These are phyloP conservation scores for Pammene aurita DNA, from an alignment of 2,888 invertebrate species.

Conservation along the genomic window DNA sequence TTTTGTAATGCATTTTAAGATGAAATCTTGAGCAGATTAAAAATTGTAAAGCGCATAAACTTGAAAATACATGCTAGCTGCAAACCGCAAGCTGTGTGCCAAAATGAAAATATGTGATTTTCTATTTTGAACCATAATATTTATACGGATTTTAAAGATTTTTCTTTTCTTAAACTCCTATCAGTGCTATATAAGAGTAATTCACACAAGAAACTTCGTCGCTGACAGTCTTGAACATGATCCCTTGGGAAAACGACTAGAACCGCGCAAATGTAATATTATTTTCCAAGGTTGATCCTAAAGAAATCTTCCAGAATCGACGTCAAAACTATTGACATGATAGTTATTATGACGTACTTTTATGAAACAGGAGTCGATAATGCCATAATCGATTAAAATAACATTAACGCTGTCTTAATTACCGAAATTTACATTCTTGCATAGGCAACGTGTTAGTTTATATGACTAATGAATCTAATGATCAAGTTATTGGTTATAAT, in stretches of 20 bases:
- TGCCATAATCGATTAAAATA: conserved; percentile 26
- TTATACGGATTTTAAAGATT: too few relatives aligned
- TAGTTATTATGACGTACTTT: not conserved
- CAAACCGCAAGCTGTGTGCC: too few relatives aligned
- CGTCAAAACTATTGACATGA: not conserved
- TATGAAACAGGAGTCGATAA: not conserved
- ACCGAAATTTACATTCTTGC: conserved; percentile 17
- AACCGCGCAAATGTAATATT: conserved; percentile 18
- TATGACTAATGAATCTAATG: too few relatives aligned
- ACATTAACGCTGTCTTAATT: conserved; percentile 23
- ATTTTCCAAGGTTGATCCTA: conserved; percentile 1
- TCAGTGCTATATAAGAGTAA: too few relatives aligned
- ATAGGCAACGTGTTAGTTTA: not conserved
- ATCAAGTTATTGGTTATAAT: too few relatives aligned
- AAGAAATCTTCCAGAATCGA: not conserved
- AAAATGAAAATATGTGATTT: too few relatives aligned
- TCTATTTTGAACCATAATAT: too few relatives aligned
- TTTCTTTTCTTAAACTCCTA: too few relatives aligned
- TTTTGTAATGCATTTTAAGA: too few relatives aligned
- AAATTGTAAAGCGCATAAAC: too few relatives aligned
- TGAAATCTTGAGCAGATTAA: too few relatives aligned
- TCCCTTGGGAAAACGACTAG: conserved; percentile 9
- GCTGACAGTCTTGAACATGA: not conserved
- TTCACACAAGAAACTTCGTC: not conserved
- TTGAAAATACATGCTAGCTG: too few relatives aligned